These are phyloP conservation scores for Chrysocyon brachyurus DNA, from an alignment of 2,797 vertebrate genomes.

Conservation along the genomic window DNA sequence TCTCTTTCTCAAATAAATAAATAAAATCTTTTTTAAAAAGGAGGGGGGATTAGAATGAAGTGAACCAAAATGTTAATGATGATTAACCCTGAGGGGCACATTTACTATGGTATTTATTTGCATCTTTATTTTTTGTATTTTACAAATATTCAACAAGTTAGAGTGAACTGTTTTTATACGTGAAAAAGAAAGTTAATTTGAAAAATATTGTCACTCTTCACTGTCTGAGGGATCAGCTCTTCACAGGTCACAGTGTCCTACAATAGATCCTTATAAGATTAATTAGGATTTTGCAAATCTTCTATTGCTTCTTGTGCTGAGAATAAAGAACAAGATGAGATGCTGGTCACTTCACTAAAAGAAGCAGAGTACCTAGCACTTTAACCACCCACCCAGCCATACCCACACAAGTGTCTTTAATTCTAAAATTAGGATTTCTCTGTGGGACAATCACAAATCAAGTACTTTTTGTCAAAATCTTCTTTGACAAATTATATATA, in stretches of 20 bases:
- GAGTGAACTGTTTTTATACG: background rate
- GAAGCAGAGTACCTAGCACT: background rate
- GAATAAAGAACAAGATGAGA: constrained; percentile 18
- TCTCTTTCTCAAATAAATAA: no score
- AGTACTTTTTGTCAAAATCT: background rate
- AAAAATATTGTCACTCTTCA: background rate
- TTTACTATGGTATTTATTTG: background rate
- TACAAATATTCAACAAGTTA: background rate
- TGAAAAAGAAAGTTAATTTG: constrained; percentile 12
- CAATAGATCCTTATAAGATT: background rate
- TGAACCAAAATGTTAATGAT: constrained; percentile 2
- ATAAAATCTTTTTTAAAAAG: no score
- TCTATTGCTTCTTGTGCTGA: background rate
- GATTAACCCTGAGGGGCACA: constrained; percentile 13
- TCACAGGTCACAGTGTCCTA: background rate
- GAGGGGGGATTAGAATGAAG: background rate
- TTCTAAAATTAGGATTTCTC: background rate
- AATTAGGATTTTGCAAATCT: background rate
- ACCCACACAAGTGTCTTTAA: background rate
- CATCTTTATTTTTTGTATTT: background rate
- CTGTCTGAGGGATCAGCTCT: background rate
- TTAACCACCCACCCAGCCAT: background rate
- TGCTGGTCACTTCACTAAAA: background rate
- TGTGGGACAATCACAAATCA: background rate
- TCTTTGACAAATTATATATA: constrained; percentile 2